Base-by-base conservation (phyloP, 2,888 invertebrate species). In the Agrypnus murinus region DNA sequence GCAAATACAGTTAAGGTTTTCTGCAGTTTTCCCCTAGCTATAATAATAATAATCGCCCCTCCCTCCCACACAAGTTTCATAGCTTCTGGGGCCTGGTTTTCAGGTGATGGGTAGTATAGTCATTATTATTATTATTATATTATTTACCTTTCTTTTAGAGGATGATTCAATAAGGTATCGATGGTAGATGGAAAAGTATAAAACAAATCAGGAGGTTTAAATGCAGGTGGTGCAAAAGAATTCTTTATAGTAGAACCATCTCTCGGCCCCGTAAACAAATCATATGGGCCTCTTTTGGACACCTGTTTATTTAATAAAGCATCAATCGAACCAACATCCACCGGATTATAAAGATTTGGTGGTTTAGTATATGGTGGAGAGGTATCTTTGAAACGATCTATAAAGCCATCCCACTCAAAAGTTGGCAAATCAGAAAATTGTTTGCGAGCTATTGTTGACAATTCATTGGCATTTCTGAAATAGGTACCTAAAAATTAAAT, bases 201-300 rank as follows among this genome's bases (percentile, higher is more conserved):
- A 67, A 80, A 82, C 69, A 76, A 81, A 46, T 78, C 80, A n/a
- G 83, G 81, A 0, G 77, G 69, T 17, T 72, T 75, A 60, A 73
- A 74, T 3, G 48, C 45, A 0, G 80, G 65, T 1, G 83, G 85
- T 10, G 83, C 85, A 67, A 88, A 89, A 79, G 89, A 86, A 76
- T 89, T 89, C 78, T 88, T 89, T 10, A 89, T 87, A 0, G 88
- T 86, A 2, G 81, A 84, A 0, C 75, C 83, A 73, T 89, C 88
- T 53, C 90, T 82, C 32, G 84, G 84, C 0, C 89, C 90, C 0
- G 89, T 88, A 70, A 86, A 86, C 8, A 80, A 71, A 65, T 85
- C 83, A 66, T 85, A 86, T 0, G 85, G 86, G 0, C 85, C 85
- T 62, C 81, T 78, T 65, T 75, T 69, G 0, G 84, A 84, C 5